Base-by-base conservation (phyloP, 2,113 vertebrate genomes). In the Abramis brama region DNA sequence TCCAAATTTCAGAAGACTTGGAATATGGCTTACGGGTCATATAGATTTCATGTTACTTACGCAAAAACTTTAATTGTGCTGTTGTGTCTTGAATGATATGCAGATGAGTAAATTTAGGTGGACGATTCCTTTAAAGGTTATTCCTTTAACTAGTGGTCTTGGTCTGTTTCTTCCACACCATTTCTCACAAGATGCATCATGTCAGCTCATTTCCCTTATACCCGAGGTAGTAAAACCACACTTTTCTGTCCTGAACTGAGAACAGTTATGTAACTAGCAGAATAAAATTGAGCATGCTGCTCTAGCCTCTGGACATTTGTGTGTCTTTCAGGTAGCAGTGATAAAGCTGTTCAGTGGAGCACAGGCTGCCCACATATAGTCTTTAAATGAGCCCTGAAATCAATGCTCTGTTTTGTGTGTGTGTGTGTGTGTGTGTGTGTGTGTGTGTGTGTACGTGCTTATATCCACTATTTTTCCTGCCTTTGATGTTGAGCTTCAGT, bases 181-280 rank as follows among this genome's bases (percentile, higher is more conserved):
- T 57, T 75, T 66, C 25, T 60, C 2, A 45, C 21, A n/a, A 30
- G 15, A 8, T 47, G 64, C 25, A 59, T 62, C 5, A 33, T 79
- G 23, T 33, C 73, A 9, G 23, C 66, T 83, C n/a, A 76, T 60
- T 73, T 85, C 84, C 83, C 55, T 52, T 33, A 47, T 52, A 62
- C 87, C 86, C 86, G 78, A 62, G 39, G 70, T 82, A 39, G 21
- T 73, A 59, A 78, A 83, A 89, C 68, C 86, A 36, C 55, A 82
- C 87, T 77, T 85, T 85, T 89, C 83, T 82, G 57, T 66, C 45
- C 59, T 60, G 82, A 88, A 33, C 87, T 85, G 84, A 87, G 91
- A 90, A 93, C 88, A 90, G 87, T 94, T 93, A 90, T 74, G 83
- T 92, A 92, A 94, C 89, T 85, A 39, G 71, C 87, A 89, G 87